Percentiles rank a stretch among this genome's conserved stretches.
phyloP scores from a whole-genome alignment of 2,113 vertebrate species.

The Corythoichthys intestinalis region DNA sequence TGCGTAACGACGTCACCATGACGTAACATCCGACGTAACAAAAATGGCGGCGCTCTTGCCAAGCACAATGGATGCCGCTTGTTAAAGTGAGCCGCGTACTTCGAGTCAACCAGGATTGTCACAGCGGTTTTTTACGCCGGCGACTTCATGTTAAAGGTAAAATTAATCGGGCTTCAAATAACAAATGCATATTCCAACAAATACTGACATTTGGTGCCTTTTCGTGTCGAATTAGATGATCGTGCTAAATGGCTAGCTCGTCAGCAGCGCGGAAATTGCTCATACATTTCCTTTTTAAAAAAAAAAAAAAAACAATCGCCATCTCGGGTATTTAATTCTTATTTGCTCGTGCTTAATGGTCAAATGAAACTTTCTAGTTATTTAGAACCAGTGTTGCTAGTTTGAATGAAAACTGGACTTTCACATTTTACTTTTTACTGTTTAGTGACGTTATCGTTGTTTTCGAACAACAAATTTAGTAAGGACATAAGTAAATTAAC shows the following conservation, averaged over 20 bases:
- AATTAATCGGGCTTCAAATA: neutral
- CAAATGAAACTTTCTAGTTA: too few relatives aligned
- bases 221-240: neutral
- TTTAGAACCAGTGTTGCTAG: too few relatives aligned
- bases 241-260: neutral
- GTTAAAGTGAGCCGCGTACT: conserved; percentile 17
- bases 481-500: too few relatives aligned
- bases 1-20: conserved; percentile 25
- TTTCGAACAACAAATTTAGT: too few relatives aligned
- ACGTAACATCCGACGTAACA: conserved; percentile 24
- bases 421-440: too few relatives aligned
- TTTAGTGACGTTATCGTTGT: too few relatives aligned
- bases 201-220: neutral
- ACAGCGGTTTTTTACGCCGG: neutral
- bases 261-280: neutral
- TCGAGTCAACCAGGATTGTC: conserved; percentile 15
- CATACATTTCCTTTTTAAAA: too few relatives aligned
- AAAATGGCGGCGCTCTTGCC: conserved; percentile 61
- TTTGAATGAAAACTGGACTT: too few relatives aligned
- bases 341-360: too few relatives aligned
- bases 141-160: conserved; percentile 66
- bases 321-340: too few relatives aligned
- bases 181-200: neutral
- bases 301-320: too few relatives aligned
- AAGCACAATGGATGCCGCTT: conserved; percentile 48